Evolutionary conservation across 2,797 vertebrate species (phyloP), one percentile per base, ranked within the genome.

Genomic region (Gymnopithys bicolor): DNA sequence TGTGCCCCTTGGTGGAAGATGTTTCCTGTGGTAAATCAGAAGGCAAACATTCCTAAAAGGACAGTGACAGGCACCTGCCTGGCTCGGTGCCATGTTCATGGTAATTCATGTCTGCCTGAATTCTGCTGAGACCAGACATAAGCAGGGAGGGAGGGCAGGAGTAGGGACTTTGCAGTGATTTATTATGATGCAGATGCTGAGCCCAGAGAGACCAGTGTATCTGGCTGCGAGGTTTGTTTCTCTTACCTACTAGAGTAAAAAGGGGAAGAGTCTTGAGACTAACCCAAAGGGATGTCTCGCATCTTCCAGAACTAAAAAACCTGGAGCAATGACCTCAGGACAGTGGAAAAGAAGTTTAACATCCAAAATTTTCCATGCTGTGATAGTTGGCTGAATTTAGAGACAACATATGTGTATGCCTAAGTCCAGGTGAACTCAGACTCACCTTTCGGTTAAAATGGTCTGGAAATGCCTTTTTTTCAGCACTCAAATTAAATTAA

Each of bases 401-500:
- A 14, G n/a, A 45, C 58, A 77, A 43, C 0, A 0, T n/a, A 25
- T 53, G 19, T 58, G n/a, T 35, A 41, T 82, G 14, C 16, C n/a
- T 46, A 66, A 77, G 58, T 8, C 37, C 43, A 90, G 33, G 63
- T 96, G 96, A 96, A 96, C 92, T 96, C 77, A 67, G 30, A 37
- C 71, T 96, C 76, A 95, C 80, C 89, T 95, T 89, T 93, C 63
- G 41, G 24, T 76, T 95, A 51, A 91, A 94, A 84, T 76, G 10
- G 52, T 93, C 77, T 90, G 78, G 82, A 90, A 94, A 80, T 77
- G 19, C 41, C 84, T 67, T 67, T 92, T 90, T 88, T 70, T 19
- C 41, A 76, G 45, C 32, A 41, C 39, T 91, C 86, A 91, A 95
- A 97, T 97, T 96, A 86, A 95, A 97, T 97, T 95, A 97, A 55